Evolutionary conservation across 1,140 invertebrate genomes (phyloP).

Genomic region (Ips nitidus): DNA sequence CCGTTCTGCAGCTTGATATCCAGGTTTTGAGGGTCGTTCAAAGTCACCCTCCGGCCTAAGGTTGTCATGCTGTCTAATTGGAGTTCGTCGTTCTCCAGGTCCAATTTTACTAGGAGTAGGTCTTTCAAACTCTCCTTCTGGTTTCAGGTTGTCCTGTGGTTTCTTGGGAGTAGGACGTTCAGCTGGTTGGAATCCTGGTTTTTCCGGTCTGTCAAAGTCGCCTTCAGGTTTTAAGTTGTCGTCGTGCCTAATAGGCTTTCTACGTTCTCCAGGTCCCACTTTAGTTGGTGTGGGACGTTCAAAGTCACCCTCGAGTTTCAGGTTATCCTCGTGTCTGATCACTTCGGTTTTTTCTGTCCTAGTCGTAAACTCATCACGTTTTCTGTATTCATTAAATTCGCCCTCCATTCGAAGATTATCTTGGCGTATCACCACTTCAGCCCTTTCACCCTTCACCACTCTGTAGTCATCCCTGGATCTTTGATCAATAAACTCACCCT

Average conservation of each 20-base stretch:
- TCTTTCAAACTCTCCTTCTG: constrained; percentile 55
- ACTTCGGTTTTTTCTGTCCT: constrained; percentile 43
- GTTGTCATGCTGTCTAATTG: constrained; percentile 62
- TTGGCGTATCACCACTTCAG: constrained; percentile 55
- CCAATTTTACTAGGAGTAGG: constrained; percentile 42
- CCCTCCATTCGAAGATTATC: constrained; percentile 60
- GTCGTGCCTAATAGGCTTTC: constrained; percentile 48
- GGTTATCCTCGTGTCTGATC: constrained; percentile 59
- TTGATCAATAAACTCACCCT: constrained; percentile 59
- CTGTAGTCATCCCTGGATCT: constrained; percentile 52
- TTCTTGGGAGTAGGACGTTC: constrained; percentile 52
- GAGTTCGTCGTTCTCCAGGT: constrained; percentile 53
- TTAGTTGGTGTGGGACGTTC: constrained; percentile 50
- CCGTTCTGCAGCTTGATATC: constrained; percentile 49
- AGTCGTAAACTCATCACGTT: constrained; percentile 46
- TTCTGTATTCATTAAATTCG: constrained; percentile 57
- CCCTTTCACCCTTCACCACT: constrained; percentile 53
- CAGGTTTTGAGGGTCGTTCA: constrained; percentile 53
- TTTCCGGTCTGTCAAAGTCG: constrained; percentile 51
- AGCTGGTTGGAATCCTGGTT: constrained; percentile 54
- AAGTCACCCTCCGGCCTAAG: constrained; percentile 57
- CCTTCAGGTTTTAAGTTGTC: constrained; percentile 56
- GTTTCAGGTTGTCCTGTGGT: constrained; percentile 59
- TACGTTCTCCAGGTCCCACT: constrained; percentile 49
- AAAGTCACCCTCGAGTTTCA: constrained; percentile 64